phyloP scores from a whole-genome alignment of 1,140 invertebrate genomes.

The Uloborus diversus region DNA sequence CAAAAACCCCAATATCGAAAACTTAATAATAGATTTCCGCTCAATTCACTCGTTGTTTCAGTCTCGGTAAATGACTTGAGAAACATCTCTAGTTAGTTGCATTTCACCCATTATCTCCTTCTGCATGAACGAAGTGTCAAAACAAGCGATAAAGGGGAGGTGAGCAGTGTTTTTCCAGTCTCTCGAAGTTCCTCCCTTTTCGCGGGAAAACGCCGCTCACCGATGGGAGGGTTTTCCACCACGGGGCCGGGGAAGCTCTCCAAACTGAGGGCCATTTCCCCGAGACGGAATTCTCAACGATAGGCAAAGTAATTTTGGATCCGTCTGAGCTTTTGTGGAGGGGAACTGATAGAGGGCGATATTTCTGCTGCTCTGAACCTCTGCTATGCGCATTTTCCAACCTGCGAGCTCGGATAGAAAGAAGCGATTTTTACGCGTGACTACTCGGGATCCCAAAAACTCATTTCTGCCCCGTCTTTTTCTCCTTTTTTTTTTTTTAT shows the following conservation, averaged over 20 bases:
- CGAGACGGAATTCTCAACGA: background rate
- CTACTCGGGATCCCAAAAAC: slow-evolving; percentile 19
- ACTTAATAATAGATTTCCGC: too few species aligned
- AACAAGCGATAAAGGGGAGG: background rate
- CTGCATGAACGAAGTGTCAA: background rate
- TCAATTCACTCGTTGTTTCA: too few species aligned
- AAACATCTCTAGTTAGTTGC: too few species aligned
- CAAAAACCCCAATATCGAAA: too few species aligned
- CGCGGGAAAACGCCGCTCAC: background rate
- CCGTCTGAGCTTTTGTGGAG: background rate
- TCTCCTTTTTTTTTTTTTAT: background rate
- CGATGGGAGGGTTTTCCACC: background rate
- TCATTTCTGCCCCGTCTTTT: slow-evolving; percentile 12
- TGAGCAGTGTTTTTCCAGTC: background rate
- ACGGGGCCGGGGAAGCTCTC: background rate
- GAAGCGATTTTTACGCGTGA: slow-evolving; percentile 14
- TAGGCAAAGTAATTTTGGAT: background rate
- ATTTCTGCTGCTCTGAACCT: slow-evolving; percentile 37
- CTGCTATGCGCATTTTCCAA: slow-evolving; percentile 35
- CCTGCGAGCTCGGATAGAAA: background rate
- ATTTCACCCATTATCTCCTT: too few species aligned
- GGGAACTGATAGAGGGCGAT: slow-evolving; percentile 1
- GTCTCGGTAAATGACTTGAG: too few species aligned
- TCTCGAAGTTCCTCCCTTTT: background rate
- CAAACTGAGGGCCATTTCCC: slow-evolving; percentile 32